phyloP scores from a whole-genome alignment of 1,140 invertebrate genomes.

The Hylaeus volcanicus region DNA sequence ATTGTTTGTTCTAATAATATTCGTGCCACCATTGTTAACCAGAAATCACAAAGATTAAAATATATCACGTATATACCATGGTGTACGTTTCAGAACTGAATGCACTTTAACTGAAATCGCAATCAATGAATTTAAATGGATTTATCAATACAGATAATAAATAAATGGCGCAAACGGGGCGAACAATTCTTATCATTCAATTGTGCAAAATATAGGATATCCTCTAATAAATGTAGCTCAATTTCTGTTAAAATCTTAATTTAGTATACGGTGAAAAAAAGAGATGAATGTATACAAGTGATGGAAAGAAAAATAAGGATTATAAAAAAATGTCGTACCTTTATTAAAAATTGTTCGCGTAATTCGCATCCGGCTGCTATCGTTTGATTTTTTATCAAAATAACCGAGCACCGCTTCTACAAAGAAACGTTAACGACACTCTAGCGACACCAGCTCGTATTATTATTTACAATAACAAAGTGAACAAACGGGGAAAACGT shows the following conservation, averaged over 20 bases:
- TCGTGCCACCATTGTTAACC: too few species aligned
- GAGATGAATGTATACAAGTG: background rate
- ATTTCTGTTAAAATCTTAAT: background rate
- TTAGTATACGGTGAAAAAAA: too few species aligned
- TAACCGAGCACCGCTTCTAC: background rate
- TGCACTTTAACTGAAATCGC: background rate
- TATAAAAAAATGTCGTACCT: slow-evolving; percentile 16
- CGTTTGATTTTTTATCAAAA: slow-evolving; percentile 38
- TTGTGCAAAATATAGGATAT: too few species aligned
- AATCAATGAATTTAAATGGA: too few species aligned
- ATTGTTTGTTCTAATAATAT: too few species aligned
- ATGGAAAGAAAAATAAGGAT: background rate
- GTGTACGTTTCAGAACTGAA: background rate
- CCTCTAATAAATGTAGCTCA: too few species aligned
- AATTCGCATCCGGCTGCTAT: slow-evolving; percentile 7
- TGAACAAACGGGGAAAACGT: slow-evolving; percentile 17
- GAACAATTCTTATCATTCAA: too few species aligned
- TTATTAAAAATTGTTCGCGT: slow-evolving; percentile 29
- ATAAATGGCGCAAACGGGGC: too few species aligned
- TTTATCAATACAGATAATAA: too few species aligned
- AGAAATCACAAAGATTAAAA: too few species aligned
- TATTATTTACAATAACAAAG: slow-evolving; percentile 51
- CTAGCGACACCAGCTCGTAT: background rate
- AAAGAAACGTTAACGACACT: background rate
- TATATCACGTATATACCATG: too few species aligned